phyloP scores from a whole-genome alignment of 2,797 vertebrate genomes.

The Aplochiton taeniatus region DNA sequence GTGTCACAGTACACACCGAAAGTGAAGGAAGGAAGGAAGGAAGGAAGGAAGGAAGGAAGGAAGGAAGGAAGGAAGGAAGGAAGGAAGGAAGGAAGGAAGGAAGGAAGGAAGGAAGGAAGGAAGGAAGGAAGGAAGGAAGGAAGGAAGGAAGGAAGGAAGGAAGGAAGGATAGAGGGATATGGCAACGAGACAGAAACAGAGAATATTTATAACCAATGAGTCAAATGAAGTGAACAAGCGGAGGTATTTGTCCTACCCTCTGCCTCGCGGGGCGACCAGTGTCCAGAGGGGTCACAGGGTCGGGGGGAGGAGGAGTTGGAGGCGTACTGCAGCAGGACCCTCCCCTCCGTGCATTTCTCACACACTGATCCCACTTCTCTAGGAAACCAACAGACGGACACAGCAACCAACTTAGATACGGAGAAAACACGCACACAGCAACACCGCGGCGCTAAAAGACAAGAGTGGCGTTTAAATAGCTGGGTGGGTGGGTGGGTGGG shows the following conservation, averaged over 20 bases:
- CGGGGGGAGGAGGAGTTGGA: slow-evolving; percentile 93
- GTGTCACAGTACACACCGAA: too few relatives aligned
- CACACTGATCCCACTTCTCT: slow-evolving; percentile 99
- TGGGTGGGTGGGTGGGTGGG: too few relatives aligned
- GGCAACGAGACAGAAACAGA: background rate
- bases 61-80: too few relatives aligned
- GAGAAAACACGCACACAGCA: background rate
- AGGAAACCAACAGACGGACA: slow-evolving; percentile 91
- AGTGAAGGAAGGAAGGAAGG: too few relatives aligned
- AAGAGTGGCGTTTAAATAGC: too few relatives aligned
- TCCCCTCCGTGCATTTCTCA: slow-evolving; percentile 89
- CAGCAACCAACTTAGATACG: slow-evolving; percentile 81
- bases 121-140: too few relatives aligned
- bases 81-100: too few relatives aligned
- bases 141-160: too few relatives aligned
- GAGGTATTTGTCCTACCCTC: slow-evolving; percentile 82
- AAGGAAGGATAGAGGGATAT: background rate
- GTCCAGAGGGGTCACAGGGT: slow-evolving; percentile 91
- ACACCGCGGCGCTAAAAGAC: background rate
- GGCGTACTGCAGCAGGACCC: slow-evolving; percentile 90
- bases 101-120: too few relatives aligned
- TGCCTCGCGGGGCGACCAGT: slow-evolving; percentile 97
- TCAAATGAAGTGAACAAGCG: background rate
- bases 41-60: too few relatives aligned
- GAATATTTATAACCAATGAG: too few relatives aligned